Conservation (phyloP, 2,113 vertebrate genomes). For the Monopterus albus region DNA sequence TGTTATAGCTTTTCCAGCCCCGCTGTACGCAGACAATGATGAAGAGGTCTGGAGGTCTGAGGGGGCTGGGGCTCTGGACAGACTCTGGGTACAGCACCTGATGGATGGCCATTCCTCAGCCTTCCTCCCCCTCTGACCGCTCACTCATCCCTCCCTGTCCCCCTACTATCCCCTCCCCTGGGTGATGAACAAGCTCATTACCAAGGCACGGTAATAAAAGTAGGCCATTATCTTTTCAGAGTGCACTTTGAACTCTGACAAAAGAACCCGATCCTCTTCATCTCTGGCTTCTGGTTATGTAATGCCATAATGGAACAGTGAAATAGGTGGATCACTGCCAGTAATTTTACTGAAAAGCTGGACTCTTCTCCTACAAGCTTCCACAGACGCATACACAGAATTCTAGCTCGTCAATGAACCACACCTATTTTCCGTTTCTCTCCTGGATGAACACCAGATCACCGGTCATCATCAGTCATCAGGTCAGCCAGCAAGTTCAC, state of each 20-base stretch:
- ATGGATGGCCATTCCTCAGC: conserved; percentile 73
- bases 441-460: too few relatives aligned
- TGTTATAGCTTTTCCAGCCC: not conserved
- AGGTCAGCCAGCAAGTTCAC: too few relatives aligned
- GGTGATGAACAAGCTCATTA: conserved; percentile 75
- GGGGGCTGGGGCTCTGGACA: conserved; percentile 43
- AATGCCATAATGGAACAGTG: conserved; percentile 33
- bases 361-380: conserved; percentile 21
- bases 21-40: conserved; percentile 50
- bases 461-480: too few relatives aligned
- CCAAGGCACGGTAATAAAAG: conserved; percentile 62
- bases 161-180: conserved; percentile 22
- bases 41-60: conserved; percentile 53
- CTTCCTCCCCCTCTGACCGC: conserved; percentile 6
- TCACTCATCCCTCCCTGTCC: not conserved
- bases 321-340: conserved; percentile 23
- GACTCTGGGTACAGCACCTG: conserved; percentile 42
- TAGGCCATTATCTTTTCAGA: conserved; percentile 65
- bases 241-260: conserved; percentile 68
- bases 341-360: not conserved
- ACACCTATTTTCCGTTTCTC: conserved; percentile 9
- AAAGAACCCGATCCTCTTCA: conserved; percentile 51
- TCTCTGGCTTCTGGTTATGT: conserved; percentile 54
- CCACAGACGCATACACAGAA: conserved; percentile 7
- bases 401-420: conserved; percentile 35